Percentiles rank a stretch among this genome's conserved stretches.
phyloP scores from a whole-genome alignment of 2,113 vertebrate species.

The Pipa parva region DNA sequence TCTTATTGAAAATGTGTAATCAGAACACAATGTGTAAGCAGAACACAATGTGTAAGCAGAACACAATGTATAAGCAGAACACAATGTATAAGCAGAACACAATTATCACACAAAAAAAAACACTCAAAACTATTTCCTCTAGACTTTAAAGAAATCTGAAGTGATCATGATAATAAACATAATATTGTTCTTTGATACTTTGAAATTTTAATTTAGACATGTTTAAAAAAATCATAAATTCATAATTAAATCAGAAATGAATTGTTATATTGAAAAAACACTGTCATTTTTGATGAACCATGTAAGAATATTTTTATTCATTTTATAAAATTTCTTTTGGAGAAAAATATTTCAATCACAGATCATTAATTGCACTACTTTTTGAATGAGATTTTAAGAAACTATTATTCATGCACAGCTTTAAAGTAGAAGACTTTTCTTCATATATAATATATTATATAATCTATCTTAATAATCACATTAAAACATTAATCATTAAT shows the following conservation, averaged over 20 bases:
- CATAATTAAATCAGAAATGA: neutral
- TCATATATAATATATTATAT: no score
- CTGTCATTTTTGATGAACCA: neutral
- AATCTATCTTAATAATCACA: no score
- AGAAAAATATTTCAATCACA: no score
- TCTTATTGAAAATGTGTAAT: conserved; percentile 14
- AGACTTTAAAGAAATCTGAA: neutral
- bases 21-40: neutral
- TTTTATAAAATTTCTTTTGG: no score
- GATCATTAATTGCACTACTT: no score
- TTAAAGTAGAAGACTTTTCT: no score
- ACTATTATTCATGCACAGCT: no score
- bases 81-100: conserved; percentile 8
- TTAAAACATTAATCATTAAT: no score
- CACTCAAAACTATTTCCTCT: neutral
- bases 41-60: conserved; percentile 9
- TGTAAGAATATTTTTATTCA: no score
- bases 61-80: no score
- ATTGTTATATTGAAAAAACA: conserved; percentile 2
- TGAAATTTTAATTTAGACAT: neutral
- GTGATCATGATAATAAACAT: neutral
- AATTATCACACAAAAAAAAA: neutral
- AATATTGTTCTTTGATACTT: neutral
- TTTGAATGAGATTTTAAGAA: no score
- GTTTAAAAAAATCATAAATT: neutral